A percentile compares a stretch with the other conserved stretches of the same genome.
Conservation (phyloP, 2,113 vertebrate species). For the Oxygymnocypris stewartii region DNA sequence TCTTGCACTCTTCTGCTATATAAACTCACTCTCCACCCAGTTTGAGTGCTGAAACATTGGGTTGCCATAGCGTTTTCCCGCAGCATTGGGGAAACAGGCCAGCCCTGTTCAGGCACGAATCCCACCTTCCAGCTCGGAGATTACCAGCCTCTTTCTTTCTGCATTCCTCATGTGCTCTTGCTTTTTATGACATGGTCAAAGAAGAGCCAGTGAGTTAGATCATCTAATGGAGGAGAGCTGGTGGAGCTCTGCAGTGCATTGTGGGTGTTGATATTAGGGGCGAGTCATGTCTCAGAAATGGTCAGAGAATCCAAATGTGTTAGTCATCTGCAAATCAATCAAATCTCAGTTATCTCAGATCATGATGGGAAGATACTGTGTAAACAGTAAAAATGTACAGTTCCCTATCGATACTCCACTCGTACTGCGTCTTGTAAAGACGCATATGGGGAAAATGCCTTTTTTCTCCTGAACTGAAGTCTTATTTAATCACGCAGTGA, state of each 20-base stretch:
- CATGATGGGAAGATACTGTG: neutral
- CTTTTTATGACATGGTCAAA: slow-evolving; percentile 9
- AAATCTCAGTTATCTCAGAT: neutral
- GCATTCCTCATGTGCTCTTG: slow-evolving; percentile 41
- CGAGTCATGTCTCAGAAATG: slow-evolving; percentile 11
- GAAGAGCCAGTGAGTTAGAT: slow-evolving; percentile 14
- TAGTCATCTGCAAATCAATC: slow-evolving; percentile 8
- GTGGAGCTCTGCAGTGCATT: slow-evolving; percentile 33
- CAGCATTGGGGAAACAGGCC: slow-evolving; percentile 55
- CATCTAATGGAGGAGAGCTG: slow-evolving; percentile 27
- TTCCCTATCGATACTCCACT: no score
- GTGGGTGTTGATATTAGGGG: slow-evolving; percentile 8
- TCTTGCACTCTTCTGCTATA: neutral
- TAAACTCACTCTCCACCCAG: slow-evolving; percentile 35
- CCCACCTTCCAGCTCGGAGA: slow-evolving; percentile 41
- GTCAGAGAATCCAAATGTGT: neutral
- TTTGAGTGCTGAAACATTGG: slow-evolving; percentile 52
- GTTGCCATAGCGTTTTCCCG: slow-evolving; percentile 61
- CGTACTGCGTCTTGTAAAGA: no score
- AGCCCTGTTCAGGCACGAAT: slow-evolving; percentile 35
- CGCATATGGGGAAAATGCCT: no score
- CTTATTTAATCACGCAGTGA: no score
- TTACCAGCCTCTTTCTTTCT: slow-evolving; percentile 38
- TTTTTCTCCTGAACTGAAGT: no score
- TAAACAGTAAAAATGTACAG: neutral